Percentiles rank a stretch among this genome's conserved stretches.
Conservation (phyloP, 2,888 invertebrate species). For the Zaprionus obscuricornis region DNA sequence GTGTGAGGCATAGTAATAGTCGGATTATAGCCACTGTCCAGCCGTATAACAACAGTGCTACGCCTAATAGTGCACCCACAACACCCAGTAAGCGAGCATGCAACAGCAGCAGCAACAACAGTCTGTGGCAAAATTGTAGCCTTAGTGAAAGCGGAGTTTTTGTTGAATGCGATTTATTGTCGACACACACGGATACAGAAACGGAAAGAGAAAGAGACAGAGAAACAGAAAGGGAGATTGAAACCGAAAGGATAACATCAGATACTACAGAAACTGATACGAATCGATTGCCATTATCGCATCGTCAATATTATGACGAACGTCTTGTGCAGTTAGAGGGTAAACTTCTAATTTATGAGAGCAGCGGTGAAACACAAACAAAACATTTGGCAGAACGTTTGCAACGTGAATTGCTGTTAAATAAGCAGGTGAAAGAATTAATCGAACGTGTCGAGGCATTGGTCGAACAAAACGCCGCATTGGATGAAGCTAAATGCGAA, state of each 20-base stretch:
- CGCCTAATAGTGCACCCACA: slow-evolving; percentile 56
- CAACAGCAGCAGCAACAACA: slow-evolving; percentile 11
- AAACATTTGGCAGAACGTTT: slow-evolving; percentile 86
- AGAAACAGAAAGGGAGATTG: too few relatives aligned
- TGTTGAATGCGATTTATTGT: slow-evolving; percentile 85
- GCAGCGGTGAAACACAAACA: slow-evolving; percentile 86
- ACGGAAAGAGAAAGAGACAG: too few relatives aligned
- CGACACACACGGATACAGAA: slow-evolving; percentile 75
- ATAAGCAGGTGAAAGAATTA: slow-evolving; percentile 83
- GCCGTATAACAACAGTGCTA: slow-evolving; percentile 84
- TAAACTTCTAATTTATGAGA: slow-evolving; percentile 87
- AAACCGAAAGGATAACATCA: too few relatives aligned
- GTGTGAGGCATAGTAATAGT: slow-evolving; percentile 44
- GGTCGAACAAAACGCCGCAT: slow-evolving; percentile 86
- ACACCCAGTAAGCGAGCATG: slow-evolving; percentile 51
- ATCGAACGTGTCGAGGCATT: slow-evolving; percentile 85
- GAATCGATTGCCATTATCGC: slow-evolving; percentile 85
- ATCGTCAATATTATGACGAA: slow-evolving; percentile 87
- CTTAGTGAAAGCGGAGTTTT: slow-evolving; percentile 91
- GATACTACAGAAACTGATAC: too few relatives aligned
- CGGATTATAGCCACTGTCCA: slow-evolving; percentile 88
- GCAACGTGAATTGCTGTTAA: slow-evolving; percentile 86
- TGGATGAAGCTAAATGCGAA: slow-evolving; percentile 90
- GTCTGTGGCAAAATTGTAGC: slow-evolving; percentile 83
- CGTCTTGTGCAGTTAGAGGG: slow-evolving; percentile 87